phyloP scores from a whole-genome alignment of 2,113 vertebrate genomes.

The Callithrix jacchus region DNA sequence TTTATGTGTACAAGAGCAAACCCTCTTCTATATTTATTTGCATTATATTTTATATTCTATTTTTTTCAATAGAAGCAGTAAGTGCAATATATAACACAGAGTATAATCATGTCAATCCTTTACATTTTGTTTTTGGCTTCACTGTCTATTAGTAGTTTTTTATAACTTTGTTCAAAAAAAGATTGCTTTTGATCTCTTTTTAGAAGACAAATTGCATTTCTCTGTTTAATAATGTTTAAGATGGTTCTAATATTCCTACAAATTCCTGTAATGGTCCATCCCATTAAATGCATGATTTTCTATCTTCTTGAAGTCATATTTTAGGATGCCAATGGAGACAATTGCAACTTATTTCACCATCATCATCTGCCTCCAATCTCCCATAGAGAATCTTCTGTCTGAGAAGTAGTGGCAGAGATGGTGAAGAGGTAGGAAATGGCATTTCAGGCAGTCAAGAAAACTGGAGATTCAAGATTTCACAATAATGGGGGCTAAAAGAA shows the following conservation, averaged over 20 bases:
- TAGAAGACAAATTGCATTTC: neutral
- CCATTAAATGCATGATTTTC: neutral
- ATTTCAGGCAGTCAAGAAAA: neutral
- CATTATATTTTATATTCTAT: neutral
- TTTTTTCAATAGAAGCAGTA: neutral
- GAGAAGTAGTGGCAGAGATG: neutral
- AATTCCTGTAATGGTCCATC: neutral
- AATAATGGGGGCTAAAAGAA: neutral
- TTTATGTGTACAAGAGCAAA: neutral
- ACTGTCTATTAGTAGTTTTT: neutral
- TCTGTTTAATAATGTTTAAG: too few species aligned
- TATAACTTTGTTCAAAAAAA: neutral
- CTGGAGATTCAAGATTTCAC: neutral
- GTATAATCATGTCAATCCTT: slow-evolving; percentile 8
- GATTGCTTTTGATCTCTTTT: neutral
- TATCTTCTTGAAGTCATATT: neutral
- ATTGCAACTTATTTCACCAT: neutral
- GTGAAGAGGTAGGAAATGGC: neutral
- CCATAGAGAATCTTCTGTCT: neutral
- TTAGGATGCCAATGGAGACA: neutral
- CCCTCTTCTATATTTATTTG: neutral
- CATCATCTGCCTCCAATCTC: neutral
- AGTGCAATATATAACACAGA: neutral
- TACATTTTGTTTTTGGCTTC: slow-evolving; percentile 15
- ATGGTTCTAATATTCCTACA: too few species aligned